Evolutionary conservation across 2,888 invertebrate species (phyloP), one percentile per base, ranked within the genome.

Genomic region (Hirtodrosophila confusa): DNA sequence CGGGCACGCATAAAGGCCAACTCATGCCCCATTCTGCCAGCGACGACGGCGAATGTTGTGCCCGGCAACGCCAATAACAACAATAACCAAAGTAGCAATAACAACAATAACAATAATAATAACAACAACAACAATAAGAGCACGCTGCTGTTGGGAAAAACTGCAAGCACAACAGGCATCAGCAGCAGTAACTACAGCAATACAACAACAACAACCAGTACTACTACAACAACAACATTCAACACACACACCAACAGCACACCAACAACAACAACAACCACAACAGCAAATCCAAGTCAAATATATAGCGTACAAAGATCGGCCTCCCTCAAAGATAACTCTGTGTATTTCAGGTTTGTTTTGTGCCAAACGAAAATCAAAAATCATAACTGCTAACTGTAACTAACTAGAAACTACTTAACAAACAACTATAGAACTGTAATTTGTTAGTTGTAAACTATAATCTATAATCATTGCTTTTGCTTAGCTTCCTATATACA

Each of bases 1-100:
- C 95, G 95, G 92, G 96, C 95, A 92, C 95, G 96, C 93, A 96
- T 97, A 93, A 96, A 96, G 94, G 96, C 96, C 91, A 95, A 95
- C 89, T 95, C 95, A 92, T 95, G 95, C 92, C 95, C 95, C 86
- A 94, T 95, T 90, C 94, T 95, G 92, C 93, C 94, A 89, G 93
- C 94, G 84, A 86, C 76, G 48, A 75, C 79, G 69, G 68, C 67
- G 35, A 62, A 65, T 44, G 54, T 93, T 47, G 37, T 58, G 47
- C 51, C 70, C 27, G 75, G 64, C 56, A 67, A 65, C 63, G 78
- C 83, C 78, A 89, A 85, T 79, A 86, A 79, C 86, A 89, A 90
- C 90, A 75, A 88, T 88, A 78, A 66, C 78, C 69, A 87, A 73
- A 88, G 73, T 82, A 89, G 75, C 78, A 88, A 71, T 78, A 89